Evolutionary conservation across 2,113 vertebrate genomes (phyloP).

Genomic region (Malurus cyaneus): DNA sequence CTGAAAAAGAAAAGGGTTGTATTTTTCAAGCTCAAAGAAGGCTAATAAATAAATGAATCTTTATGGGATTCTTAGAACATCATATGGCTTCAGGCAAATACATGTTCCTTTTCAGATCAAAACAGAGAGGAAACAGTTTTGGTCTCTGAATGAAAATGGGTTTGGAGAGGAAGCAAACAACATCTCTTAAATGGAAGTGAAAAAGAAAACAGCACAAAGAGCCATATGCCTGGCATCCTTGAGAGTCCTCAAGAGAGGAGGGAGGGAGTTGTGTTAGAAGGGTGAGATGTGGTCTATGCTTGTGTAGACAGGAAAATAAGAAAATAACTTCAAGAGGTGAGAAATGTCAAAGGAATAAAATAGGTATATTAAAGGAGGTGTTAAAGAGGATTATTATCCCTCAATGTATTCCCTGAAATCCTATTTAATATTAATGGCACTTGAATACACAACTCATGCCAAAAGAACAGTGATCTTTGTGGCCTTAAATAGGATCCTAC

Average conservation of each 20-base stretch:
- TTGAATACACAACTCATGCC: conserved; percentile 24
- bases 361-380: conserved; percentile 63
- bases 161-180: not conserved
- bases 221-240: not conserved
- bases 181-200: conserved; percentile 27
- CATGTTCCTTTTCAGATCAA: not conserved
- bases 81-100: not conserved
- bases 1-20: not conserved
- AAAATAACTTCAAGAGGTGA: conserved; percentile 34
- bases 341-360: conserved; percentile 65
- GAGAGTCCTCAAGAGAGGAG: conserved; percentile 24
- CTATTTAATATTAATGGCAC: conserved; percentile 64
- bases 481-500: conserved; percentile 43
- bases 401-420: conserved; percentile 42
- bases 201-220: conserved; percentile 32
- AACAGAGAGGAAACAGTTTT: not conserved
- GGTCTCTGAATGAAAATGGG: not conserved
- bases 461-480: conserved; percentile 27
- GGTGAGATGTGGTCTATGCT: not conserved
- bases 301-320: conserved; percentile 11
- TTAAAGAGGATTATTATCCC: conserved; percentile 69
- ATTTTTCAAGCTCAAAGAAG: not conserved
- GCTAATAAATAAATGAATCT: not conserved
- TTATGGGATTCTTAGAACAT: not conserved
- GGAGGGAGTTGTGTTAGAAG: not conserved